Evolutionary conservation across 2,113 vertebrate species (phyloP).

Genomic region (Myrmecobius fasciatus): DNA sequence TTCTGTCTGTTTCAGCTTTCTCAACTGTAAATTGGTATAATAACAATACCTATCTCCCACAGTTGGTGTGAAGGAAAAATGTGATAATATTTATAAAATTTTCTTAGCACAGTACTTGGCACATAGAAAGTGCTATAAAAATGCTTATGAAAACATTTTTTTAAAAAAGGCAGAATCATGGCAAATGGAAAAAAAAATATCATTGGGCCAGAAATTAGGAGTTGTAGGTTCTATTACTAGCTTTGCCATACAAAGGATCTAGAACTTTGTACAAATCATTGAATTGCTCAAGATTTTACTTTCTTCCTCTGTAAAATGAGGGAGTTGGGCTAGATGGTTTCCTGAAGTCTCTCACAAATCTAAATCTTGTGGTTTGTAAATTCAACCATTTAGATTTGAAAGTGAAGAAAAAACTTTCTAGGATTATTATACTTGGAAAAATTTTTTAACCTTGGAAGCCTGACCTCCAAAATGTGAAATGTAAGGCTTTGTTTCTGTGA

Average conservation of each 20-base stretch:
- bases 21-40: not conserved
- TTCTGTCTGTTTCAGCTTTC: not conserved
- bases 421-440: not conserved
- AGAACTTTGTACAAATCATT: not conserved
- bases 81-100: not conserved
- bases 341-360: not conserved
- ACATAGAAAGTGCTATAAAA: not conserved
- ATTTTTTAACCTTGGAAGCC: not conserved
- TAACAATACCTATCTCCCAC: not conserved
- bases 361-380: not conserved
- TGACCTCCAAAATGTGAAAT: not conserved
- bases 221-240: not conserved
- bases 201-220: not conserved
- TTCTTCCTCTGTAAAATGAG: conserved; percentile 8
- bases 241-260: not conserved
- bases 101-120: not conserved
- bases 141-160: not conserved
- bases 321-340: not conserved
- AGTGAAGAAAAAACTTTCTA: not conserved
- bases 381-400: not conserved
- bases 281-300: not conserved
- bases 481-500: not conserved
- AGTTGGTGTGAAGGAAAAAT: not conserved
- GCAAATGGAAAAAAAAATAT: not conserved
- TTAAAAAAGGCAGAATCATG: not conserved